Evolutionary conservation across 2,113 vertebrate genomes (phyloP).

Genomic region (Emydura subglobosa): DNA sequence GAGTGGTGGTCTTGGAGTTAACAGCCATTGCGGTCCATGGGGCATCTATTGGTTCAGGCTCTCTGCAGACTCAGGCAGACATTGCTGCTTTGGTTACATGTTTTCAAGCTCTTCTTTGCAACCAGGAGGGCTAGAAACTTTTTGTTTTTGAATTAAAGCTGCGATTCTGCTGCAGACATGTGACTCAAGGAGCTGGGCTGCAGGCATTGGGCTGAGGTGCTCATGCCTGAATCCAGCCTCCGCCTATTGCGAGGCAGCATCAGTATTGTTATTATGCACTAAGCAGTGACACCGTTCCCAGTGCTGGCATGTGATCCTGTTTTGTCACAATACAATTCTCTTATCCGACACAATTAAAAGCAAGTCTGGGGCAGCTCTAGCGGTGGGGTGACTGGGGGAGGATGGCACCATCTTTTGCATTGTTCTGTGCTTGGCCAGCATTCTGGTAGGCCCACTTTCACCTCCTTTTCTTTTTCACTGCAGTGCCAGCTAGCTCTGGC

Average conservation of each 20-base stretch:
- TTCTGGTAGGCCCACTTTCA: not conserved
- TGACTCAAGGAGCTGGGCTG: not conserved
- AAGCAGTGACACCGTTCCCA: not conserved
- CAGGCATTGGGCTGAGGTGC: not conserved
- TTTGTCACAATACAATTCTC: not conserved
- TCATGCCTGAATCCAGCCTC: not conserved
- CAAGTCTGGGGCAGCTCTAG: not conserved
- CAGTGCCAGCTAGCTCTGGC: not conserved
- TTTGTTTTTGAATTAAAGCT: not conserved
- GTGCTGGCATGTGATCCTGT: not conserved
- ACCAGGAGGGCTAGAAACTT: not conserved
- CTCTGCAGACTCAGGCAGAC: not conserved
- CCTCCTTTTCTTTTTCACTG: not conserved
- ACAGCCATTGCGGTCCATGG: not conserved
- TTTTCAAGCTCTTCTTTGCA: not conserved
- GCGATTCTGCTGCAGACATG: not conserved
- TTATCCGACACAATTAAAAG: not conserved
- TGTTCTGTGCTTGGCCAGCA: not conserved
- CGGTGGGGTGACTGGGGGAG: not conserved
- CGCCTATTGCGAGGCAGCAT: not conserved
- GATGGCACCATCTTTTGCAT: not conserved
- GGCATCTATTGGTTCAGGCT: not conserved
- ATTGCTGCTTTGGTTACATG: not conserved
- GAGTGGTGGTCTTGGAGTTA: not conserved
- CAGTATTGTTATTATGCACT: not conserved